Evolutionary conservation across 1,140 invertebrate genomes (phyloP).

Genomic region (Brachionus koreanus): DNA sequence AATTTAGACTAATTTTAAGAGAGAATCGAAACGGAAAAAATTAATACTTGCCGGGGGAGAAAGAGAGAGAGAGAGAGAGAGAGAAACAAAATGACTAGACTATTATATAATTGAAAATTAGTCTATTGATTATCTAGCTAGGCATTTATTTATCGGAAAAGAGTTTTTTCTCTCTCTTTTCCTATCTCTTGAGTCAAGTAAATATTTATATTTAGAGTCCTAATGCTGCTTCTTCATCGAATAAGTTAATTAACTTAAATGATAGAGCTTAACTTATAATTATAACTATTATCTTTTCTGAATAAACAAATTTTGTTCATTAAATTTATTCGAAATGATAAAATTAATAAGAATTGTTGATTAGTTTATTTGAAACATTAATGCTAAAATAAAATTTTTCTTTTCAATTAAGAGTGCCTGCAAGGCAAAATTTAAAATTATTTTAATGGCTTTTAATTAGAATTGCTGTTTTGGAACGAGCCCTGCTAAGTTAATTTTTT

Average conservation of each 20-base stretch:
- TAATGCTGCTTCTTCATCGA: not conserved
- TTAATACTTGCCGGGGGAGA: not conserved
- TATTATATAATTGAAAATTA: not conserved
- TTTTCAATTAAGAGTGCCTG: not conserved
- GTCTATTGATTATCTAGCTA: not conserved
- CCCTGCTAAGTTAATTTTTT: not conserved
- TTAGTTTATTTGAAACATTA: not conserved
- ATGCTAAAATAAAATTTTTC: not conserved
- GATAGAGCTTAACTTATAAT: not conserved
- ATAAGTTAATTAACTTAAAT: constrained; percentile 21
- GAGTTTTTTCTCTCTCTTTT: not conserved
- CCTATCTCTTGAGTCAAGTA: not conserved
- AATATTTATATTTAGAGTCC: not conserved
- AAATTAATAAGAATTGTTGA: not conserved
- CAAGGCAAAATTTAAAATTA: not conserved
- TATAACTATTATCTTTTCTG: not conserved
- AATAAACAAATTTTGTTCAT: constrained; percentile 22
- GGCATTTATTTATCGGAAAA: not conserved
- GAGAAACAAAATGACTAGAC: not conserved
- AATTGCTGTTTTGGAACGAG: not conserved
- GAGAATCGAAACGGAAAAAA: not conserved
- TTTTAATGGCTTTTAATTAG: not conserved
- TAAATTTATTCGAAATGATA: not conserved
- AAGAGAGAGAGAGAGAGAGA: too few species aligned
- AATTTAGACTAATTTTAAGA: not conserved